A percentile compares a stretch with the other conserved stretches of the same genome.
Conservation (phyloP, 2,113 vertebrate genomes). For the Panthera tigris region DNA sequence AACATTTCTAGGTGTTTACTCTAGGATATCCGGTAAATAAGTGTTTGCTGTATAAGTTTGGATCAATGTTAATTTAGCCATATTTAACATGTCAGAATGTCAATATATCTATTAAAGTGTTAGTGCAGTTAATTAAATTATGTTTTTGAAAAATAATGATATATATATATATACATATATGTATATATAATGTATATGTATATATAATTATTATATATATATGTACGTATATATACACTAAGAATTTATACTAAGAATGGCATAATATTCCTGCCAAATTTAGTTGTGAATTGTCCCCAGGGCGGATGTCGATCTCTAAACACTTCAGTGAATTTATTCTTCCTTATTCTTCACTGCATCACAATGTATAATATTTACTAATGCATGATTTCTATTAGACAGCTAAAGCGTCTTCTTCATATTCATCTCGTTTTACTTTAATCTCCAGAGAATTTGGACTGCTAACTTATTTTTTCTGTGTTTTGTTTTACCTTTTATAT, state of each 20-base stretch:
- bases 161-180: background rate
- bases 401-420: background rate
- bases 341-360: background rate
- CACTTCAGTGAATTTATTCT: background rate
- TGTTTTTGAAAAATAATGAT: background rate
- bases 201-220: too few species aligned
- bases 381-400: background rate
- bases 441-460: background rate
- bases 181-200: too few species aligned
- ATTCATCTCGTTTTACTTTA: background rate
- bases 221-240: too few species aligned
- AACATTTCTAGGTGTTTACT: background rate
- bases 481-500: background rate
- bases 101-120: background rate
- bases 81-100: constrained; percentile 5
- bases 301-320: background rate
- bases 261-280: background rate
- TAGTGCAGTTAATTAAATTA: background rate
- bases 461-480: background rate
- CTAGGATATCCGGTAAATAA: background rate
- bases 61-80: background rate
- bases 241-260: background rate
- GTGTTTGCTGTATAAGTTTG: background rate
- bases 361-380: background rate
- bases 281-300: background rate